Conservation (phyloP, 2,113 vertebrate genomes). For the Saccopteryx leptura region DNA sequence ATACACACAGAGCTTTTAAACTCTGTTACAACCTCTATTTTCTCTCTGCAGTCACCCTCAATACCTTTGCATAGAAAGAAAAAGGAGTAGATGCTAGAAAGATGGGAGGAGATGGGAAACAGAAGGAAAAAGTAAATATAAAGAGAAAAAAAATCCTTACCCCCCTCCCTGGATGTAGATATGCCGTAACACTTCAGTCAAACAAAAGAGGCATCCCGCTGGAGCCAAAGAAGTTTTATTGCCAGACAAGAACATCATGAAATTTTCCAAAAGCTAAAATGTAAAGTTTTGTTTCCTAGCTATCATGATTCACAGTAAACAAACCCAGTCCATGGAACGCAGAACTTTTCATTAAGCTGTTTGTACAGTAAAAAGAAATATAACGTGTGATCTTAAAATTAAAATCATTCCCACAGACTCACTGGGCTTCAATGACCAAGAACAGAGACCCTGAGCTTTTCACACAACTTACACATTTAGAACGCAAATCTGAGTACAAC, state of each 20-base stretch:
- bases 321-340: conserved; percentile 44
- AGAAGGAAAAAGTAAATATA: conserved; percentile 43
- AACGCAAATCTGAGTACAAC: background rate
- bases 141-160: background rate
- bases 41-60: background rate
- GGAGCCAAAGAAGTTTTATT: conserved; percentile 72
- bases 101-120: background rate
- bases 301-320: conserved; percentile 74
- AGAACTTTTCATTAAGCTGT: conserved; percentile 64
- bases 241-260: conserved; percentile 61
- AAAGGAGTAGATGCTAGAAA: conserved; percentile 36
- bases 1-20: background rate
- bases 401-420: conserved; percentile 35
- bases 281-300: conserved; percentile 61
- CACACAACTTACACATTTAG: background rate
- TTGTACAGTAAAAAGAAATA: conserved; percentile 61
- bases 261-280: conserved; percentile 56
- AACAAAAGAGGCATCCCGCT: conserved; percentile 71
- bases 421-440: background rate
- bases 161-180: conserved; percentile 22
- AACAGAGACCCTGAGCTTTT: background rate
- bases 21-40: background rate
- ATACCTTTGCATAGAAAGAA: background rate
- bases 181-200: conserved; percentile 65
- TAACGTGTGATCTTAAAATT: conserved; percentile 64